These are phyloP conservation scores for Propithecus coquereli DNA, from an alignment of 2,113 vertebrate species.

Conservation along the genomic window DNA sequence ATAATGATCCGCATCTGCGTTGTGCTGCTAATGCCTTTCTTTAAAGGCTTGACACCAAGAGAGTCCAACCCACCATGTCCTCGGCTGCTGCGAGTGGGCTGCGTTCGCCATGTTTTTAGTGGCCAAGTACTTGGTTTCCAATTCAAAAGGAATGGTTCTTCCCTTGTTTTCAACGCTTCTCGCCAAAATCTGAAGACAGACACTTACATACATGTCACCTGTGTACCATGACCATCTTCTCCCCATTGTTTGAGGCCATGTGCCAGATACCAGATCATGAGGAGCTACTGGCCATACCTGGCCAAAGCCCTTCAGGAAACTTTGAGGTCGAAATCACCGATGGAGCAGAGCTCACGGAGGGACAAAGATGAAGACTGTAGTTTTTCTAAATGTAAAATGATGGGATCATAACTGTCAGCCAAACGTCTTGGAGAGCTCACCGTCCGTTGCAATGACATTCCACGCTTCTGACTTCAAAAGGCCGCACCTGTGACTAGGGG, in stretches of 20 bases:
- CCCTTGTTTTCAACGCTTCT: neutral
- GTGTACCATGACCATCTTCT: neutral
- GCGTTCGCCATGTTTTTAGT: neutral
- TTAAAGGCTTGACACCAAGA: conserved; percentile 58
- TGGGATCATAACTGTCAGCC: conserved; percentile 77
- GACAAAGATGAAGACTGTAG: conserved; percentile 71
- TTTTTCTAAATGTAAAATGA: conserved; percentile 84
- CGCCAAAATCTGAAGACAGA: neutral
- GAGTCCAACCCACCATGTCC: conserved; percentile 33
- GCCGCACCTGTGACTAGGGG: neutral
- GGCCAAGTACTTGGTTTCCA: conserved; percentile 29
- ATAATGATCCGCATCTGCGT: conserved; percentile 35
- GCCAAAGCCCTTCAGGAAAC: neutral
- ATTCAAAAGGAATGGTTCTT: neutral
- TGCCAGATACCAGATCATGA: neutral
- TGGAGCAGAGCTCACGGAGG: conserved; percentile 80
- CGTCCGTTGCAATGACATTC: neutral
- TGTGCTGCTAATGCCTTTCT: conserved; percentile 26
- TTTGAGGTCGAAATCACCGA: conserved; percentile 52
- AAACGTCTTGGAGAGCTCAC: conserved; percentile 44
- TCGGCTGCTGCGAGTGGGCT: conserved; percentile 30
- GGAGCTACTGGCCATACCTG: neutral
- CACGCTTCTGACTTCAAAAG: neutral
- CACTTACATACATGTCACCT: neutral
- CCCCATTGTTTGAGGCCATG: neutral